Evolutionary conservation across 2,797 vertebrate genomes (phyloP), one percentile per base, ranked within the genome.

Genomic region (Petrocephalus schoutedeni): DNA sequence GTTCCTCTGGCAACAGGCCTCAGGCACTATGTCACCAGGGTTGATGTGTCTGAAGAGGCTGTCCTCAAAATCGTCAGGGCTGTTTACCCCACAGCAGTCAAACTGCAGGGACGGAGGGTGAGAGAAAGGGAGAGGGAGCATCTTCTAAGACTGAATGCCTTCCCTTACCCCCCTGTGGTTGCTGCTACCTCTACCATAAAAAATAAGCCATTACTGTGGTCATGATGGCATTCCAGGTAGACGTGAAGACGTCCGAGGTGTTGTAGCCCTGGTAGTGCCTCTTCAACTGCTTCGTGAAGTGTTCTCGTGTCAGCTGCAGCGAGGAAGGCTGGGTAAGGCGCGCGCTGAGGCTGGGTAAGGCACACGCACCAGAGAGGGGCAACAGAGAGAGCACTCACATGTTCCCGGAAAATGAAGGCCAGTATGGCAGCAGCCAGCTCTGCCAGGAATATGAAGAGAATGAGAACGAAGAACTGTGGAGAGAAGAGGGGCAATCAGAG

Each of bases 151-250:
- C 16, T 2, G 28, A 57, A 7, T 14, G 23, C 54, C 45, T 45
- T 82, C 45, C 7, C 36, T 14, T 56, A 19, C 19, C 19, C 16
- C 49, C 54, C 53, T 54, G 49, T 36, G 6, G 21, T 19, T 53
- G 9, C n/a, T 36, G 14, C 51, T 56, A 58, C 23, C 51, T 85
- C 51, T 56, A 58, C 54, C 28, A 36, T 54, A 19, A 32, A 16
- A 36, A 32, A 57, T n/a, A 21, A 58, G 9, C 49, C 92, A 95
- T 94, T 92, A 98, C 98, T 19, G 97, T 97, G 92, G 95, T 96
- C 98, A 99, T 99, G 91, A 98, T 96, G 0, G 97, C 96, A 90
- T 98, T 98, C 97, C 98, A 99, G 1, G 97, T 98, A 90, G 96
- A 94, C 0, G 97, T 97, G 89, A 98, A 97, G 92, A 97, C 93